phyloP scores from a whole-genome alignment of 2,888 invertebrate genomes.

The Auanema freiburgensis region DNA sequence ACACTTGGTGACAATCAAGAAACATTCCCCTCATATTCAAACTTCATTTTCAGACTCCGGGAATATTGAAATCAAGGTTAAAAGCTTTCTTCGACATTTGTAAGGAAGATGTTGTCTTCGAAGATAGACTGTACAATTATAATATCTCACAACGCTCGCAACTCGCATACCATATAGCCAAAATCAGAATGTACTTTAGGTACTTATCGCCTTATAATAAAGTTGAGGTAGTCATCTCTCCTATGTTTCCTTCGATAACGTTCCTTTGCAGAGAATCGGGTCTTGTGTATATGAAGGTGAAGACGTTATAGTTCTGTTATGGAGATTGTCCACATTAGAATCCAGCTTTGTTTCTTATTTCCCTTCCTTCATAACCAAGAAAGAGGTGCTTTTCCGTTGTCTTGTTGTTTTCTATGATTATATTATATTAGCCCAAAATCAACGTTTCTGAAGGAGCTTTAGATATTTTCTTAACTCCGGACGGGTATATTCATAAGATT shows the following conservation, averaged over 20 bases:
- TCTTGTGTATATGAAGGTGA: conserved; percentile 56
- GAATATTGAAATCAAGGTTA: conserved; percentile 42
- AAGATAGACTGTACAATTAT: conserved; percentile 54
- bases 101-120: conserved; percentile 38
- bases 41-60: conserved; percentile 35
- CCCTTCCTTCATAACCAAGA: conserved; percentile 51
- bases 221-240: conserved; percentile 42
- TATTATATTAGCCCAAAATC: conserved; percentile 30
- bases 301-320: conserved; percentile 52
- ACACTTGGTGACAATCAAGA: conserved; percentile 28
- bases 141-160: conserved; percentile 24
- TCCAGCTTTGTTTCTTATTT: conserved; percentile 47
- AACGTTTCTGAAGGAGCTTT: conserved; percentile 49
- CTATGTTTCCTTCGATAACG: not conserved
- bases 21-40: not conserved
- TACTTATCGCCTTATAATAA: conserved; percentile 57
- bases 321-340: conserved; percentile 49
- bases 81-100: conserved; percentile 43
- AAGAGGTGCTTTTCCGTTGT: conserved; percentile 25
- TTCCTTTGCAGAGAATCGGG: conserved; percentile 47
- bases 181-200: conserved; percentile 55
- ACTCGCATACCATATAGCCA: conserved; percentile 48
- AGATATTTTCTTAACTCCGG: conserved; percentile 44
- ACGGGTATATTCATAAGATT: conserved; percentile 48
- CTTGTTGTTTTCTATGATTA: not conserved